These are phyloP conservation scores for Philaethria dido DNA, from an alignment of 2,888 invertebrate genomes.

Conservation along the genomic window DNA sequence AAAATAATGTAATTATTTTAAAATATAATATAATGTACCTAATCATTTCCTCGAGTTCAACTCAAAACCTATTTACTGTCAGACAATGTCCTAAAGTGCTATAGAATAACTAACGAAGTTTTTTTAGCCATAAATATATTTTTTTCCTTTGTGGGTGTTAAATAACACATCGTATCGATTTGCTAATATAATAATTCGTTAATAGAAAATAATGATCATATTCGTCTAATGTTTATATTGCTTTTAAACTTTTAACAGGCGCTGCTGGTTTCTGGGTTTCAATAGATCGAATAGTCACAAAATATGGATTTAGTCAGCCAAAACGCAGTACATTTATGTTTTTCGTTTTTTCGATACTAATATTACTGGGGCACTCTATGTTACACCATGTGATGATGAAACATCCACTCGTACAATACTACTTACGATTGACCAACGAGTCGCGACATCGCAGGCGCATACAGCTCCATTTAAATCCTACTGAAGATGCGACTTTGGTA, in stretches of 20 bases:
- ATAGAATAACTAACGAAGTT: no score
- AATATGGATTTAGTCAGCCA: slow-evolving; percentile 89
- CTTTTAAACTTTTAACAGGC: slow-evolving; percentile 76
- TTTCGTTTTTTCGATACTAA: slow-evolving; percentile 91
- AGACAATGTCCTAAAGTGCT: no score
- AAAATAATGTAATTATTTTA: no score
- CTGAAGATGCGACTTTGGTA: slow-evolving; percentile 93
- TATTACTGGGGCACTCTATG: slow-evolving; percentile 90
- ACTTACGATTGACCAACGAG: slow-evolving; percentile 89
- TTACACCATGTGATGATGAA: slow-evolving; percentile 90
- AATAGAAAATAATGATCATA: background rate
- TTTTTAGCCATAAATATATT: no score
- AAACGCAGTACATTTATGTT: slow-evolving; percentile 93
- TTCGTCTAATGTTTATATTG: background rate
- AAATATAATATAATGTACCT: no score
- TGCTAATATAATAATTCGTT: no score
- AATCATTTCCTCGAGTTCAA: no score
- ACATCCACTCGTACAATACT: slow-evolving; percentile 92
- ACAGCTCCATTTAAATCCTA: slow-evolving; percentile 91
- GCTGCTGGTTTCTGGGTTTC: slow-evolving; percentile 95
- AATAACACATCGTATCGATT: no score
- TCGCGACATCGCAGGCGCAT: slow-evolving; percentile 90
- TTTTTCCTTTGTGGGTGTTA: no score
- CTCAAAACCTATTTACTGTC: no score
- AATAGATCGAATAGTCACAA: slow-evolving; percentile 92